Conservation (phyloP, 1,140 invertebrate genomes). For the Steinernema khuongi region DNA sequence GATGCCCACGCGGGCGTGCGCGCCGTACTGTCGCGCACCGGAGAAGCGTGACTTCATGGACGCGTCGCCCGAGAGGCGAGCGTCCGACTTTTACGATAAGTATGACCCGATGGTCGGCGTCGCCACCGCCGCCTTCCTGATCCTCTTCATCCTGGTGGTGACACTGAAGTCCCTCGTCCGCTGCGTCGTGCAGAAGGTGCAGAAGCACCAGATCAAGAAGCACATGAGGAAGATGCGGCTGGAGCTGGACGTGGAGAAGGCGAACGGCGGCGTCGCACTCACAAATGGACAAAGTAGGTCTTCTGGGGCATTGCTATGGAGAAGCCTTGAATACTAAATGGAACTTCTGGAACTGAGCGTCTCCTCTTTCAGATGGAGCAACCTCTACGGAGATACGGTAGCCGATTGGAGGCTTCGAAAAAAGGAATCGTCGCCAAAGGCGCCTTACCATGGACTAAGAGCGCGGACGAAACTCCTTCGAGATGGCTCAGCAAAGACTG, state of each 20-base stretch:
- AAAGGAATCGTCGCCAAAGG: background rate
- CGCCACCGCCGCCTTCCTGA: background rate
- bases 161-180: background rate
- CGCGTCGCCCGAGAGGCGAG: background rate
- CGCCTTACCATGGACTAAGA: too few species aligned
- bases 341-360: too few species aligned
- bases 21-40: background rate
- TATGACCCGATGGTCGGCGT: background rate
- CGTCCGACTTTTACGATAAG: background rate
- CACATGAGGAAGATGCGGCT: background rate
- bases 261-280: background rate
- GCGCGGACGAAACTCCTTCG: too few species aligned
- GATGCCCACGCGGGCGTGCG: background rate
- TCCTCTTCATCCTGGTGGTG: background rate
- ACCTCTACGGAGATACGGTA: background rate
- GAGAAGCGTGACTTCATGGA: slow-evolving; percentile 6
- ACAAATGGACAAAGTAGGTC: background rate
- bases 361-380: too few species aligned
- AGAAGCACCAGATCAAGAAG: background rate
- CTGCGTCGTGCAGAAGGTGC: background rate
- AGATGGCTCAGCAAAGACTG: too few species aligned
- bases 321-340: background rate
- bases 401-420: background rate
- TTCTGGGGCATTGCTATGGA: background rate
- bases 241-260: background rate